Percentiles rank a stretch among this genome's conserved stretches.
Conservation (phyloP, 2,888 invertebrate genomes). For the Aleiodes testaceus region DNA sequence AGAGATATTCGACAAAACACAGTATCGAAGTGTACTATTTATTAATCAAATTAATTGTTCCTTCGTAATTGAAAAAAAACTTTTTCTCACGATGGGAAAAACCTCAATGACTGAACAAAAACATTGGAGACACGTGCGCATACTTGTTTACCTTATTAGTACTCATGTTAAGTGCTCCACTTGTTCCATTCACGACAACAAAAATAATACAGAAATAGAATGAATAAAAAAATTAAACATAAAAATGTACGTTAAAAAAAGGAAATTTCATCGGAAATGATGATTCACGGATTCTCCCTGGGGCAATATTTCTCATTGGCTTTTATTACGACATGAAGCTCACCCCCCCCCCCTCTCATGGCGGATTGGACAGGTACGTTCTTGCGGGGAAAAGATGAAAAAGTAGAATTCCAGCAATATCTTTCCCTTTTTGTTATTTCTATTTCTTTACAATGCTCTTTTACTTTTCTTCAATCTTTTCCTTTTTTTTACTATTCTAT, state of each 20-base stretch:
- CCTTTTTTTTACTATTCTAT: constrained; percentile 5
- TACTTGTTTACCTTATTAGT: constrained; percentile 11
- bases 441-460: background rate
- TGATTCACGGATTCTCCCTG: constrained; percentile 37
- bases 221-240: background rate
- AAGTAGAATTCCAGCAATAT: constrained; percentile 45
- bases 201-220: background rate
- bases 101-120: background rate
- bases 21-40: no score
- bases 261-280: constrained; percentile 42
- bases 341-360: background rate
- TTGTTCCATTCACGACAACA: constrained; percentile 6
- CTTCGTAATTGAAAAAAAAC: no score
- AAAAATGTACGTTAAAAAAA: constrained; percentile 22
- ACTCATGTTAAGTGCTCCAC: background rate
- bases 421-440: constrained; percentile 4
- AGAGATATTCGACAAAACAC: no score
- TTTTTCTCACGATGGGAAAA: background rate
- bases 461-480: background rate
- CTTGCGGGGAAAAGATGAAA: constrained; percentile 38
- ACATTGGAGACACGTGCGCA: background rate
- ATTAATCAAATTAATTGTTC: no score
- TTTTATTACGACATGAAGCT: constrained; percentile 40
- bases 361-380: constrained; percentile 40
- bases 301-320: constrained; percentile 44